phyloP scores from a whole-genome alignment of 1,140 invertebrate species.

The Oscheius sp. region DNA sequence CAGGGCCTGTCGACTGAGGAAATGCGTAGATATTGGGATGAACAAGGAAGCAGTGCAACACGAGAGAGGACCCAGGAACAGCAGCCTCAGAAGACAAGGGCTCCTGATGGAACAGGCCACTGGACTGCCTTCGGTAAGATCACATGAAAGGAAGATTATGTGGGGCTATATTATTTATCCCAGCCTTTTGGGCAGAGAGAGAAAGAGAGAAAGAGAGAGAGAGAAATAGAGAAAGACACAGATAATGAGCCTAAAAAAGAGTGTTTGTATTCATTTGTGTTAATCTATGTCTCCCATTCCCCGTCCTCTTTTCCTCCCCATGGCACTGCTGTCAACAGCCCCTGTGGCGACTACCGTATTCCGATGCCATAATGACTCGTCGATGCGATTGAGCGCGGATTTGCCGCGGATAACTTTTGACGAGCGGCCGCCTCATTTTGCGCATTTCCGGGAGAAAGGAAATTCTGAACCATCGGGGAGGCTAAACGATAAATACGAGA shows the following conservation, averaged over 20 bases:
- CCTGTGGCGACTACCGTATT: constrained; percentile 1
- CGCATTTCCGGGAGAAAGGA: no score
- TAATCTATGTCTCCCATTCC: not conserved
- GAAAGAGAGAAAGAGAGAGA: no score
- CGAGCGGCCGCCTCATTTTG: no score
- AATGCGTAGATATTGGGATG: constrained; percentile 66
- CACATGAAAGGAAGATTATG: constrained; percentile 6
- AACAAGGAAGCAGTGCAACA: constrained; percentile 83
- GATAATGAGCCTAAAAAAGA: no score
- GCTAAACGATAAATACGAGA: not conserved
- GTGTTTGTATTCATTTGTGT: no score
- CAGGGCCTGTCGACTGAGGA: constrained; percentile 65
- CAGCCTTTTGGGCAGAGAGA: no score
- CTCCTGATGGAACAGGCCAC: constrained; percentile 23
- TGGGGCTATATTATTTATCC: not conserved
- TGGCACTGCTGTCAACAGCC: constrained; percentile 1
- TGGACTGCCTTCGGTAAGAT: constrained; percentile 4
- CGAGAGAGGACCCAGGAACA: constrained; percentile 82
- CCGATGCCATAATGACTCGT: not conserved
- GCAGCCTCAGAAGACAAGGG: constrained; percentile 34
- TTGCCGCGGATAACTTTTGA: constrained; percentile 4
- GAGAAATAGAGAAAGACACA: no score
- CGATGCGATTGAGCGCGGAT: not conserved
- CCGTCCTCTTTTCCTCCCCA: not conserved
- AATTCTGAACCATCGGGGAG: not conserved